Percentiles rank a stretch among this genome's conserved stretches.
Conservation (phyloP, 2,888 invertebrate genomes). For the Megalurothrips usitatus region DNA sequence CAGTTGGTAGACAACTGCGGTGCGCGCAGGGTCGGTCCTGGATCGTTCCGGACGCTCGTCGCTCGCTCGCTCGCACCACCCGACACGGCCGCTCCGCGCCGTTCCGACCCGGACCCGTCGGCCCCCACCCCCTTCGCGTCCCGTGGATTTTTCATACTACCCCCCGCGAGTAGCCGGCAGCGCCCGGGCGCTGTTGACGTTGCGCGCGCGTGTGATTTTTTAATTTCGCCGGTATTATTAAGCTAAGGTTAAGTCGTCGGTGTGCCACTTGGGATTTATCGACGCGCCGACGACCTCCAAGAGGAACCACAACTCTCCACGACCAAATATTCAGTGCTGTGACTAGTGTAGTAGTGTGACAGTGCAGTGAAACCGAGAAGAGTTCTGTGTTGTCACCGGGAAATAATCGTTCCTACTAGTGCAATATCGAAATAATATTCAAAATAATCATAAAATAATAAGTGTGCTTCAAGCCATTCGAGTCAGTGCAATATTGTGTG, state of each 20-base stretch:
- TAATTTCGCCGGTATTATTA: background rate
- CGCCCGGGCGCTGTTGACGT: conserved; percentile 3
- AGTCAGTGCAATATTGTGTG: background rate
- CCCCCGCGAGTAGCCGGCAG: background rate
- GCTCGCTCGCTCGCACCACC: background rate
- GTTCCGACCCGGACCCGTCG: background rate
- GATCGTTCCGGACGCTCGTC: conserved; percentile 18
- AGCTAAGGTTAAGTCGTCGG: background rate
- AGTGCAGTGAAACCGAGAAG: conserved; percentile 1
- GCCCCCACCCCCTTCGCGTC: background rate
- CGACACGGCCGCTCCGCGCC: background rate
- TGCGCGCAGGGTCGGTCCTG: conserved; percentile 18
- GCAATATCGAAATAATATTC: background rate
- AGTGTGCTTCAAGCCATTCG: background rate
- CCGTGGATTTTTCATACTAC: background rate
- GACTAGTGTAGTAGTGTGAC: conserved; percentile 18
- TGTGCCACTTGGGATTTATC: background rate
- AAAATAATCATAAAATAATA: background rate
- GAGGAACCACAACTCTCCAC: background rate
- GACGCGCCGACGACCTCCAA: background rate
- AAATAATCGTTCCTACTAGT: conserved; percentile 12
- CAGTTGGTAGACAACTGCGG: conserved; percentile 25
- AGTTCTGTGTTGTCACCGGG: background rate
- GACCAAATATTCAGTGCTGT: conserved; percentile 19
- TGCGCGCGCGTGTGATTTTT: background rate